phyloP scores from a whole-genome alignment of 2,888 invertebrate species.

The Caradrina clavipalpis region DNA sequence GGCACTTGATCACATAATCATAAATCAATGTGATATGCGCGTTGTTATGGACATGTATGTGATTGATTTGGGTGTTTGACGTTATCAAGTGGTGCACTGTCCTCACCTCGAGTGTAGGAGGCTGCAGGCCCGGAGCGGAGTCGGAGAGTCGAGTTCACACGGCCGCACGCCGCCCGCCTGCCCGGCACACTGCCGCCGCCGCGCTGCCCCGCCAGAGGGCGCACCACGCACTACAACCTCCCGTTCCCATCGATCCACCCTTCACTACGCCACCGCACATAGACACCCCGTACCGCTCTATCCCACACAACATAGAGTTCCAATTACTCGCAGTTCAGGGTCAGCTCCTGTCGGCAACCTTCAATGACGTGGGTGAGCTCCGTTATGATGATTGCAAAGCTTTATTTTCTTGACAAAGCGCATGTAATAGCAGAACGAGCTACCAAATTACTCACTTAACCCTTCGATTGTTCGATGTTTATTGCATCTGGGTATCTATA shows the following conservation, averaged over 20 bases:
- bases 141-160: constrained; percentile 66
- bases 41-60: not conserved
- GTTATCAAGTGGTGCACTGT: constrained; percentile 55
- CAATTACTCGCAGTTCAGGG: constrained; percentile 57
- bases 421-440: constrained; percentile 34
- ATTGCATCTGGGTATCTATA: constrained; percentile 1
- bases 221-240: constrained; percentile 67
- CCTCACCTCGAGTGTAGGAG: constrained; percentile 72
- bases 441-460: constrained; percentile 37
- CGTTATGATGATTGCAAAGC: constrained; percentile 76
- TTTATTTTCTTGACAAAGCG: constrained; percentile 56
- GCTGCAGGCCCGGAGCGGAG: constrained; percentile 59
- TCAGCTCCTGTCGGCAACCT: constrained; percentile 63
- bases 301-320: constrained; percentile 67
- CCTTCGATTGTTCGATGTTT: constrained; percentile 15
- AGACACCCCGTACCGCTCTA: constrained; percentile 59
- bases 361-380: constrained; percentile 69
- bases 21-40: constrained; percentile 8
- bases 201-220: constrained; percentile 73
- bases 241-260: constrained; percentile 86
- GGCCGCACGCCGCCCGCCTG: constrained; percentile 73
- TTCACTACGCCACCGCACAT: constrained; percentile 60
- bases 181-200: constrained; percentile 76
- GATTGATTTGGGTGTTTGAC: constrained; percentile 38
- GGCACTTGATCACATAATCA: constrained; percentile 20